Percentiles rank a stretch among this genome's conserved stretches.
Evolutionary conservation across 1,140 invertebrate genomes (phyloP).

Genomic region (Bombus turneri): DNA sequence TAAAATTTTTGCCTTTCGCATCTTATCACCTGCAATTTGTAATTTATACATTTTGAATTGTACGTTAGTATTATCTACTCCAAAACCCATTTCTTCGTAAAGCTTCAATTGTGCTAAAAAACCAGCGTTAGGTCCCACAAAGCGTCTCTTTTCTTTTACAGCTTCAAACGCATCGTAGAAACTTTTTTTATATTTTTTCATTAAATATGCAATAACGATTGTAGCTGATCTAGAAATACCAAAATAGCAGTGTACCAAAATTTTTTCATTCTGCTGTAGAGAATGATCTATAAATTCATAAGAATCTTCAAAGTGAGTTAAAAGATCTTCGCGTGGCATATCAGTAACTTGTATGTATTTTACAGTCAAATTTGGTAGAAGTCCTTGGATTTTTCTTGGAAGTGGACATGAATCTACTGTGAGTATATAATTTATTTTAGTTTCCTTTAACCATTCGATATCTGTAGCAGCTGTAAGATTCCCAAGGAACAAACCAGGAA

Average conservation of each 20-base stretch:
- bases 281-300: conserved; percentile 88
- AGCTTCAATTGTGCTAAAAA: conserved; percentile 90
- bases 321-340: conserved; percentile 90
- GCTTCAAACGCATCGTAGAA: conserved; percentile 88
- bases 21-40: conserved; percentile 90
- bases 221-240: conserved; percentile 93
- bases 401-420: conserved; percentile 92
- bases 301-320: conserved; percentile 89
- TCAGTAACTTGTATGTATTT: conserved; percentile 92
- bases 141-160: conserved; percentile 86
- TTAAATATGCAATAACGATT: conserved; percentile 91
- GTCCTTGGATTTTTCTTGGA: conserved; percentile 87
- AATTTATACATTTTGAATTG: conserved; percentile 90
- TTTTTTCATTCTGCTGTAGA: conserved; percentile 82
- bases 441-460: conserved; percentile 85
- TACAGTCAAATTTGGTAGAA: conserved; percentile 85
- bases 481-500: conserved; percentile 88
- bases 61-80: conserved; percentile 87
- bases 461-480: conserved; percentile 91
- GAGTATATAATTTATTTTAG: conserved; percentile 89
- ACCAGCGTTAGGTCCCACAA: conserved; percentile 88
- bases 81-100: conserved; percentile 89
- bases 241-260: conserved; percentile 93
- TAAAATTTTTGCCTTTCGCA: conserved; percentile 91
- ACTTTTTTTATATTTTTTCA: conserved; percentile 90